Evolutionary conservation across 2,888 invertebrate species (phyloP), one percentile per base, ranked within the genome.

Genomic region (Macroteleia sp.): DNA sequence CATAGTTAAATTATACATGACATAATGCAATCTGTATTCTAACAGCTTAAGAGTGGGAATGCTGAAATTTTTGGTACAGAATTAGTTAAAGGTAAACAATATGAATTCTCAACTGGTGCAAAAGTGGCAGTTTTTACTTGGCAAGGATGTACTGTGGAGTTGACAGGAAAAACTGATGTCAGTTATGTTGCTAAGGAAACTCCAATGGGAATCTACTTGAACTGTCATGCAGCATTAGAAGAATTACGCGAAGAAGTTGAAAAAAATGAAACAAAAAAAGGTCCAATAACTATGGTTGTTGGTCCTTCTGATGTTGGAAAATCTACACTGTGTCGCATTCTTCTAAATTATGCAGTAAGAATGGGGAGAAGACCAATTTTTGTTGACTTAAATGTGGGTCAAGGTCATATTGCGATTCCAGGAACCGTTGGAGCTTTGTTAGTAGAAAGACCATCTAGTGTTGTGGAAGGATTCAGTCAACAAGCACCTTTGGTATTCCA

Each of bases 41-140:
- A n/a, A 34, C 90, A 98, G 95, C 92, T 99, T 76, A 95, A 96
- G 88, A 95, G 94, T 85, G 99, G 99, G 0, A 94, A 96, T 85
- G 99, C 98, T 0, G 99, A 99, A 92, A 94, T 99, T 41, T 99
- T 99, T 92, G 99, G 99, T 0, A 97, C 98, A 0, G 99, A 99
- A 91, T 90, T 99, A 69, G 97, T 98, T 0, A 96, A 96, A 92
- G 97, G 97, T 57, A 98, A 97, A 91, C 95, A 95, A 0, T 98
- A 99, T 91, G 95, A 95, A 84, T 99, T 99, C 90, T 94, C 94
- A 6, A 94, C 96, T 2, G 98, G 98, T 0, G 96, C 98, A 1
- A 99, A 99, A 92, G 96, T 98, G 6, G 99, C 99, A 0, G 96
- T 99, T 14, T 99, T 96, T 88, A 98, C 99, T 1, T 99, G 97